Percentiles rank a stretch among this genome's conserved stretches.
Conservation (phyloP, 2,113 vertebrate species). For the Megaleporinus macrocephalus region DNA sequence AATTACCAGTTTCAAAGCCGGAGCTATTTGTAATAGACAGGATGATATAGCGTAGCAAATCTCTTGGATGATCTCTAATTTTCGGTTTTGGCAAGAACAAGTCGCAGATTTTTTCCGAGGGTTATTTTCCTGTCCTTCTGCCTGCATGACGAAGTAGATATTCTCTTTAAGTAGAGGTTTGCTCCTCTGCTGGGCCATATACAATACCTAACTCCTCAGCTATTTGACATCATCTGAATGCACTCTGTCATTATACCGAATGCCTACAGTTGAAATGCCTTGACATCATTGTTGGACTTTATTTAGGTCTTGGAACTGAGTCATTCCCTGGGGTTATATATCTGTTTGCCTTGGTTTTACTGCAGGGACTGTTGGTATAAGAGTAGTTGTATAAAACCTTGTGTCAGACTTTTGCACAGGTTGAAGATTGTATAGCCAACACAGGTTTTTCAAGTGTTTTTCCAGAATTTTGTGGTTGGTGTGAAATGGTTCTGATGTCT, state of each 20-base stretch:
- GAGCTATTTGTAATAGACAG: not conserved
- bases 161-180: slow-evolving; percentile 41
- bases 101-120: not conserved
- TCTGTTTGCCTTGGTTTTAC: slow-evolving; percentile 7
- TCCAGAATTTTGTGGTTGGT: too few species aligned
- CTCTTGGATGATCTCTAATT: not conserved
- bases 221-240: slow-evolving; percentile 18
- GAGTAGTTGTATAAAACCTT: not conserved
- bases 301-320: slow-evolving; percentile 22
- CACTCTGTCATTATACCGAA: slow-evolving; percentile 45
- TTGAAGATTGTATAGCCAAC: slow-evolving; percentile 12
- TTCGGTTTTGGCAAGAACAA: slow-evolving; percentile 23
- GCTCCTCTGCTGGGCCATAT: slow-evolving; percentile 19
- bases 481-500: too few species aligned
- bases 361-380: not conserved
- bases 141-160: slow-evolving; percentile 15
- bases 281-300: slow-evolving; percentile 22
- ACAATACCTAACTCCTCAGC: slow-evolving; percentile 36
- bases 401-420: not conserved
- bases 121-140: not conserved
- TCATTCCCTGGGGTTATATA: not conserved
- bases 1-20: not conserved
- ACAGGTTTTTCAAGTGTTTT: too few species aligned
- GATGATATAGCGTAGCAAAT: slow-evolving; percentile 15
- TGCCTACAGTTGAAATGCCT: slow-evolving; percentile 5